These are phyloP conservation scores for Protula sp. DNA, from an alignment of 2,888 invertebrate species.

Conservation along the genomic window DNA sequence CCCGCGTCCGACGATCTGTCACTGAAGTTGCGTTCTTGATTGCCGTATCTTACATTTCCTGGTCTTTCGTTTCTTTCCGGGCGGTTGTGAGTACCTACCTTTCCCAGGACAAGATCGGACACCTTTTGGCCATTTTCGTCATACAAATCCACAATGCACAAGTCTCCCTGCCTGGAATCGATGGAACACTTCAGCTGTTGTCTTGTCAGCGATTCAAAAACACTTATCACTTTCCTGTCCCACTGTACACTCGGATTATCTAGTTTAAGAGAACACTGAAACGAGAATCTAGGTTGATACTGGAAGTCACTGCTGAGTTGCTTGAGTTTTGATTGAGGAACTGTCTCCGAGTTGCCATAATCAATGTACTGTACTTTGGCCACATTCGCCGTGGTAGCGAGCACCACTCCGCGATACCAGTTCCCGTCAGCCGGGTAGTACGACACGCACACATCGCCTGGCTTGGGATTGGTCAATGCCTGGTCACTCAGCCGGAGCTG, in stretches of 20 bases:
- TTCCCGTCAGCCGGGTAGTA: not conserved
- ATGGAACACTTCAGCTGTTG: not conserved
- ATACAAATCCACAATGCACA: not conserved
- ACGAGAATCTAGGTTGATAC: not conserved
- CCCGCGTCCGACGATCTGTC: no score
- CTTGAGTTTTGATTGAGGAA: not conserved
- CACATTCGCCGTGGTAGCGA: not conserved
- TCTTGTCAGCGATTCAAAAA: not conserved
- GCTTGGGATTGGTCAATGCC: not conserved
- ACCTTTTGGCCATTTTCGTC: not conserved
- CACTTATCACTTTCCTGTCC: not conserved
- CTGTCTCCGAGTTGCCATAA: constrained; percentile 1
- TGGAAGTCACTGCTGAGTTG: not conserved
- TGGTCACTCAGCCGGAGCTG: not conserved
- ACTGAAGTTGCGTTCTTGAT: no score
- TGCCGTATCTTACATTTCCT: no score
- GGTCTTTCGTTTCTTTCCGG: no score
- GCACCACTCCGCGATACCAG: not conserved
- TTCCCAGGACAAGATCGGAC: not conserved
- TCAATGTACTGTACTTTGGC: not conserved
- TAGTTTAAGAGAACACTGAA: not conserved
- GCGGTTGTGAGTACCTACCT: not conserved
- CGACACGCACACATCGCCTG: not conserved
- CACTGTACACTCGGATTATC: not conserved
- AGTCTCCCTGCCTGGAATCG: not conserved